Conservation (phyloP, 2,113 vertebrate genomes). For the Hydropotes inermis region DNA sequence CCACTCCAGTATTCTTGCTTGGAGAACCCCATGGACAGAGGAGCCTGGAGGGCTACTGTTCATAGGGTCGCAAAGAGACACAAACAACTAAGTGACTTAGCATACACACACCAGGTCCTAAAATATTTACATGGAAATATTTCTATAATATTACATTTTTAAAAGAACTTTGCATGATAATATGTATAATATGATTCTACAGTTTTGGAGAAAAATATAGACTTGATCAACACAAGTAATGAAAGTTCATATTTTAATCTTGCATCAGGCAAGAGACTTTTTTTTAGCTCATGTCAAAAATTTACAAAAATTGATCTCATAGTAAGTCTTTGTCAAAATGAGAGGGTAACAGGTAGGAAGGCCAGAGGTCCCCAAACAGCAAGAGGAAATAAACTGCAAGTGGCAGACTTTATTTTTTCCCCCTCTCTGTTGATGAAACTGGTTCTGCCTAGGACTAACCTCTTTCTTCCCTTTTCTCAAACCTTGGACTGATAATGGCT, state of each 20-base stretch:
- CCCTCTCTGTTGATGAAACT: background rate
- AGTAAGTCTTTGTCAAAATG: background rate
- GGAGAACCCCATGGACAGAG: background rate
- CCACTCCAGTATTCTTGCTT: background rate
- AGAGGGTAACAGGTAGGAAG: background rate
- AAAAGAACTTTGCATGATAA: background rate
- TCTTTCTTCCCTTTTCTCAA: background rate
- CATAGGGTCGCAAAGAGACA: background rate
- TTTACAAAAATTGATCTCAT: background rate
- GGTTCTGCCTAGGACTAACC: fast-evolving
- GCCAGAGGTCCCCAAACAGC: background rate
- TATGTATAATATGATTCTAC: background rate
- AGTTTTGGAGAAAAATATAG: background rate
- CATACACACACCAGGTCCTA: background rate
- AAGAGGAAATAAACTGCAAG: background rate
- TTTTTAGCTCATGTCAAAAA: background rate
- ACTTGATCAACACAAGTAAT: background rate
- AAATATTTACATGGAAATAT: background rate
- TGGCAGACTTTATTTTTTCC: background rate
- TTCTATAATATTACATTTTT: background rate
- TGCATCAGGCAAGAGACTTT: background rate
- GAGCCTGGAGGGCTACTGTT: background rate
- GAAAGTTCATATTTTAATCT: background rate
- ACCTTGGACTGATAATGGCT: background rate
- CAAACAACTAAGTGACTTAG: background rate